phyloP scores from a whole-genome alignment of 2,113 vertebrate genomes.

The Pelmatolapia mariae region DNA sequence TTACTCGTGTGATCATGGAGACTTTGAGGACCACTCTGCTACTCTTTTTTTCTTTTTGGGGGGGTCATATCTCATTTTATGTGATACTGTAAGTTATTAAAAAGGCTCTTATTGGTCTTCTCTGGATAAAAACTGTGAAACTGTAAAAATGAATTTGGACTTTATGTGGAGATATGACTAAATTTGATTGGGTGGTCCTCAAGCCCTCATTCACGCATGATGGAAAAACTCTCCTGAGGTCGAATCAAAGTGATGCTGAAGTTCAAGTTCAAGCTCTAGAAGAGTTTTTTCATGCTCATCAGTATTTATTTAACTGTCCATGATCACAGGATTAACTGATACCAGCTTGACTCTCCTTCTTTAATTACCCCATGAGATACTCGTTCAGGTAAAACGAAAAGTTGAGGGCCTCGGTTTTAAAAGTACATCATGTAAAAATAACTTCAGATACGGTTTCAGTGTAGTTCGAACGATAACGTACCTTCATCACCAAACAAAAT shows the following conservation, averaged over 20 bases:
- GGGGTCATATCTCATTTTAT: background rate
- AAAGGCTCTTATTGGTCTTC: background rate
- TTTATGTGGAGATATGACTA: background rate
- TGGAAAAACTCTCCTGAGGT: background rate
- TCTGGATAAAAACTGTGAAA: constrained; percentile 19
- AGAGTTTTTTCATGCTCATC: background rate
- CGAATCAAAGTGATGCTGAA: background rate
- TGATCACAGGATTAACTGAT: background rate
- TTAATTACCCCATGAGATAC: background rate
- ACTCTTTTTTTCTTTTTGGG: background rate
- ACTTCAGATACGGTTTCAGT: background rate
- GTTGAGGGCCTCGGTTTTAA: background rate
- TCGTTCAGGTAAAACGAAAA: background rate
- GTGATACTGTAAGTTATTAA: background rate
- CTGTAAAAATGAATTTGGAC: background rate
- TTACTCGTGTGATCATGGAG: background rate
- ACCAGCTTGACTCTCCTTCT: background rate
- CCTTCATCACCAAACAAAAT: background rate
- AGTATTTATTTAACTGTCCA: background rate
- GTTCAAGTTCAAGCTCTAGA: background rate
- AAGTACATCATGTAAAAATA: background rate
- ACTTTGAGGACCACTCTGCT: background rate
- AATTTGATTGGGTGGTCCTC: background rate
- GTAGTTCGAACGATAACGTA: background rate
- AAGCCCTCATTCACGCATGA: background rate